phyloP scores from a whole-genome alignment of 23 tunicate species.

The Clavelina lepadiformis region DNA sequence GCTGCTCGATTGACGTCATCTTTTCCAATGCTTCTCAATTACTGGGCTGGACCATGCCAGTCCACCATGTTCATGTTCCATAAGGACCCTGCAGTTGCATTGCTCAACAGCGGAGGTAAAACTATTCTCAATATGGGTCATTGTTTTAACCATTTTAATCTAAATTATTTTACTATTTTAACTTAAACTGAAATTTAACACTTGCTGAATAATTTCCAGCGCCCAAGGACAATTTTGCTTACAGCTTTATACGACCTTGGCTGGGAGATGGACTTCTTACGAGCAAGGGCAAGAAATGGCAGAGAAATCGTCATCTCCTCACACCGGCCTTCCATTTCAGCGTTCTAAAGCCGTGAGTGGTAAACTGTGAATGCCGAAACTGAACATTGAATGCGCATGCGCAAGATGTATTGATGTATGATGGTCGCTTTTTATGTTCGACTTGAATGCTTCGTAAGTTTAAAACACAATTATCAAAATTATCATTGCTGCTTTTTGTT shows the following conservation, averaged over 20 bases:
- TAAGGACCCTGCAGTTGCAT: neutral
- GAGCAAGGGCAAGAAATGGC: constrained; percentile 25
- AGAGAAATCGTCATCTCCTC: constrained; percentile 8
- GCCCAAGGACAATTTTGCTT: constrained; percentile 12
- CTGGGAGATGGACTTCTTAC: constrained; percentile 22
- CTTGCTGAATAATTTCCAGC: constrained; percentile 8
- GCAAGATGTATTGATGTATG: too few relatives aligned
- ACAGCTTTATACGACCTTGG: constrained; percentile 20
- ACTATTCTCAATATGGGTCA: too few relatives aligned
- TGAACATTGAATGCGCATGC: too few relatives aligned
- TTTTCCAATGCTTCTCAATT: constrained; percentile 6
- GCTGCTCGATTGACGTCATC: neutral
- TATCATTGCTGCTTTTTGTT: neutral
- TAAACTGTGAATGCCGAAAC: too few relatives aligned
- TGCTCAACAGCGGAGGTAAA: constrained; percentile 21
- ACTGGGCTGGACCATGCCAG: constrained; percentile 9
- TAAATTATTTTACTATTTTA: too few relatives aligned
- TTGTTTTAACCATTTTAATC: too few relatives aligned
- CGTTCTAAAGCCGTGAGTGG: constrained; percentile 17
- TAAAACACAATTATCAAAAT: too few relatives aligned
- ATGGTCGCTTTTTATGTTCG: too few relatives aligned
- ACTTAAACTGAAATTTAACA: too few relatives aligned
- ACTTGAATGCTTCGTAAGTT: too few relatives aligned
- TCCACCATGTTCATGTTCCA: constrained; percentile 1
- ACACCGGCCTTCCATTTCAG: constrained; percentile 26